Base-by-base conservation (phyloP, 2,113 vertebrate species). In the Romanogobio albipinnatus region DNA sequence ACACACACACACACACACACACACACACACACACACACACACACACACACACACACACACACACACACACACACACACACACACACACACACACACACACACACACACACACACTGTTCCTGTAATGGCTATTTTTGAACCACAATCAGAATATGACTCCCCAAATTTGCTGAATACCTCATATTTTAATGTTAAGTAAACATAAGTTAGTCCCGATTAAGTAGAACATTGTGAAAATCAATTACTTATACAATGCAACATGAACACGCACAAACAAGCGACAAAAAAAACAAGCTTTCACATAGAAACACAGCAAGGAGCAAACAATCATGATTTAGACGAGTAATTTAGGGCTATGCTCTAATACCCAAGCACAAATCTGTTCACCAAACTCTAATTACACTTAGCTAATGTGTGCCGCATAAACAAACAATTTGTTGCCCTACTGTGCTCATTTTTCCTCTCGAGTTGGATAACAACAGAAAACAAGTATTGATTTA, bases 321-420 rank as follows among this genome's bases (percentile, higher is more conserved):
- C 22, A 61, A 47, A 26, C 61, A 81, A 68, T 68, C 61, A 68
- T 68, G 62, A 66, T 53, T 68, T 68, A 68, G 79, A 68, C 6
- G 26, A 79, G 39, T 79, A 26, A 62, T 68, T 68, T 64, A 64
- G 43, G 59, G 61, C 45, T 33, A 36, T 68, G 58, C 76, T 79
- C 22, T 79, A 45, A 62, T 68, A 66, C 26, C 9, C 62, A 81
- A 84, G 51, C 77, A 75, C 70, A 81, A 75, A 58, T 76, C 53
- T 64, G 76, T 85, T 71, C 64, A 59, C 64, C 64, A 70, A 81
- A 68, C 53, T 77, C 77, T 87, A 85, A 84, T 87, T 77, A 70
- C 75, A 84, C 39, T 33, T 75, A 26, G 83, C 71, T 66, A 77
- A 51, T 73, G 77, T 84, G 78, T 70, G 51, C 15, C 14, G 15